phyloP scores from a whole-genome alignment of 2,113 vertebrate species.

The Dromaius novaehollandiae region DNA sequence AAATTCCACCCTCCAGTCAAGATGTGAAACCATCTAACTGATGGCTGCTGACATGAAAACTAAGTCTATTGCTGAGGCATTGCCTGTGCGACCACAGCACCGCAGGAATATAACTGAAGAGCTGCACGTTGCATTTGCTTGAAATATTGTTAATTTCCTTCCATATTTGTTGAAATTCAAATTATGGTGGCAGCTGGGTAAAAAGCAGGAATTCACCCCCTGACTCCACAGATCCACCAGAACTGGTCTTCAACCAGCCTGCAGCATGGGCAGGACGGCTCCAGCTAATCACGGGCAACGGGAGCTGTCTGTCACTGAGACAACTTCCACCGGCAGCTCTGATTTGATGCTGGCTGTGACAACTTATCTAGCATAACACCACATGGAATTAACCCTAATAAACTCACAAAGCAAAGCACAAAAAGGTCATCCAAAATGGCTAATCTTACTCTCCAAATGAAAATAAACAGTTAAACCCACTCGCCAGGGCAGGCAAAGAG shows the following conservation, averaged over 20 bases:
- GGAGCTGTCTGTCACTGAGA: neutral
- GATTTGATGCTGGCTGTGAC: neutral
- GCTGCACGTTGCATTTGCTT: rapidly evolving
- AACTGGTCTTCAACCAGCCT: neutral
- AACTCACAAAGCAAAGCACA: neutral
- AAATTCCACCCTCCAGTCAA: neutral
- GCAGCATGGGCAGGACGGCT: rapidly evolving
- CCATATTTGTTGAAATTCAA: neutral
- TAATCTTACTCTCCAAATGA: neutral
- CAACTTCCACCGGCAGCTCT: neutral
- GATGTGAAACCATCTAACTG: neutral
- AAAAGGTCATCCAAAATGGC: neutral
- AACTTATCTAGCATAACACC: neutral
- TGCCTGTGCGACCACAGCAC: conserved; percentile 15
- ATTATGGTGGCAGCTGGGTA: rapidly evolving
- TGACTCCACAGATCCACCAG: neutral
- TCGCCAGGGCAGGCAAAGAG: neutral
- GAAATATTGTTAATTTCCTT: neutral
- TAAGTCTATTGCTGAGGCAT: rapidly evolving
- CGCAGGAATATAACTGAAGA: neutral
- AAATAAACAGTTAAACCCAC: no score
- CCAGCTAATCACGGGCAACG: neutral
- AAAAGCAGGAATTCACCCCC: neutral
- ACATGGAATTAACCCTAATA: neutral
- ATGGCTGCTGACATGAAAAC: neutral